Conservation (phyloP, 2,797 vertebrate species). For the Luscinia luscinia region DNA sequence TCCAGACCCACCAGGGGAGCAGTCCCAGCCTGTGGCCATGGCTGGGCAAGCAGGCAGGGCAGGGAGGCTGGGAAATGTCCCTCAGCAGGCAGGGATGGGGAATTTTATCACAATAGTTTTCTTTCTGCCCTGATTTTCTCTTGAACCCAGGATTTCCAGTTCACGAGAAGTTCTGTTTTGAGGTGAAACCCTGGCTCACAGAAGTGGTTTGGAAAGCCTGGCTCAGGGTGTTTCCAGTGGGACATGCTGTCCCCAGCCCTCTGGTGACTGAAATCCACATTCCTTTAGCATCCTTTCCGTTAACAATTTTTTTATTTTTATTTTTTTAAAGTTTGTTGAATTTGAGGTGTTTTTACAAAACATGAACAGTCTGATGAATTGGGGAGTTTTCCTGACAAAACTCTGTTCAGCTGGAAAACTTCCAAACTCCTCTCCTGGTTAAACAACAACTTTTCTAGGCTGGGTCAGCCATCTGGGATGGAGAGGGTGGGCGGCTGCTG, state of each 20-base stretch:
- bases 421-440: slow-evolving; percentile 45
- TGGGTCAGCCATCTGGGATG: slow-evolving; percentile 61
- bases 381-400: slow-evolving; percentile 54
- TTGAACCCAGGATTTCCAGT: not conserved
- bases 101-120: not conserved
- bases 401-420: slow-evolving; percentile 6
- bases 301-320: not conserved
- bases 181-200: not conserved
- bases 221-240: not conserved
- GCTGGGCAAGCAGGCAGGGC: not conserved
- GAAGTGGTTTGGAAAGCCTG: not conserved
- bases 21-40: not conserved
- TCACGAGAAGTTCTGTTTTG: not conserved
- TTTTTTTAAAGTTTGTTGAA: not conserved
- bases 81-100: not conserved
- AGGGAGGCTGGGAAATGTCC: not conserved
- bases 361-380: not conserved
- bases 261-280: not conserved
- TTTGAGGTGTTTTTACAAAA: slow-evolving; percentile 10
- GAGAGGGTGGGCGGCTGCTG: slow-evolving; percentile 44
- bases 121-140: not conserved
- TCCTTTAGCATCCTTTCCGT: not conserved
- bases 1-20: not conserved
- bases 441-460: slow-evolving; percentile 56
- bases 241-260: not conserved